A percentile compares a stretch with the other conserved stretches of the same genome.
Evolutionary conservation across 2,113 vertebrate species (phyloP).

Genomic region (Pseudopodoces humilis): DNA sequence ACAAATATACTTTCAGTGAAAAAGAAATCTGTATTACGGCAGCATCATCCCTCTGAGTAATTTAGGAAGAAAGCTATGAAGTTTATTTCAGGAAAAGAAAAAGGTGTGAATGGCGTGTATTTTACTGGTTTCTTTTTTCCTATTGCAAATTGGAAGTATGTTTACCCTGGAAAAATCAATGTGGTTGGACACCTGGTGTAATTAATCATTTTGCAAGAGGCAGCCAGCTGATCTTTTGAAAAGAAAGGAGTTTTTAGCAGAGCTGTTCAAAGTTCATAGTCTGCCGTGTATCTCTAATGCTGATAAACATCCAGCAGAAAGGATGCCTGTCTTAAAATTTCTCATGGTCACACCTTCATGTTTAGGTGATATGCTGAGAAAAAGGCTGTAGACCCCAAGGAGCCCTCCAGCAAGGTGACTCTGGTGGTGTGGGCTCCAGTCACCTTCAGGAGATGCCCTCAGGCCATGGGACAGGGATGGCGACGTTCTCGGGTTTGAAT

Average conservation of each 20-base stretch:
- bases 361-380: neutral
- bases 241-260: slow-evolving; percentile 19
- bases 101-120: neutral
- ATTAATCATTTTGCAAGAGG: slow-evolving; percentile 59
- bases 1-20: neutral
- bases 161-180: neutral
- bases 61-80: neutral
- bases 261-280: slow-evolving; percentile 40
- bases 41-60: neutral
- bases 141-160: neutral
- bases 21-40: neutral
- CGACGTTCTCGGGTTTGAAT: neutral
- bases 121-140: neutral
- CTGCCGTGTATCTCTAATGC: slow-evolving; percentile 10
- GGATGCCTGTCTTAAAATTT: neutral
- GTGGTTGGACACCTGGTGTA: neutral
- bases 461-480: neutral
- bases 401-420: neutral
- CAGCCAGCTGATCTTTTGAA: slow-evolving; percentile 39
- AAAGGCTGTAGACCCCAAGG: neutral
- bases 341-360: neutral
- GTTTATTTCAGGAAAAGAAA: neutral
- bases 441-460: neutral
- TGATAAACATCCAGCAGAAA: slow-evolving; percentile 24
- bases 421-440: neutral